Conservation (phyloP, 1,140 invertebrate genomes). For the Orchestia grillus region DNA sequence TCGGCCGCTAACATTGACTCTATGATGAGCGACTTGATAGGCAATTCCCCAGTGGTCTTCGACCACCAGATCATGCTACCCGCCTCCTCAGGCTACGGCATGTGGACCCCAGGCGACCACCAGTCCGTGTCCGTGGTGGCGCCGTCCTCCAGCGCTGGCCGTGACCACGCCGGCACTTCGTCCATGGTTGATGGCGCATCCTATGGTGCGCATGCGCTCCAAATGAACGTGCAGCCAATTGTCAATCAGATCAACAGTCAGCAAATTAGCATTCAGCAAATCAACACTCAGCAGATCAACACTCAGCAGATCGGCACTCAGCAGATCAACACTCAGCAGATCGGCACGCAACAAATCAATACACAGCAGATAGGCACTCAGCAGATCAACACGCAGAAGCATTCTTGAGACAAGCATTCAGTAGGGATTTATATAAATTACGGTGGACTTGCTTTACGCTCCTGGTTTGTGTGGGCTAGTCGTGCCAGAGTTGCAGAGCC, state of each 20-base stretch:
- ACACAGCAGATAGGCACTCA: neutral
- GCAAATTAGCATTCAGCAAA: neutral
- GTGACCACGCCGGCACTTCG: neutral
- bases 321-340: neutral
- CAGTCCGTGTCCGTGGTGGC: neutral
- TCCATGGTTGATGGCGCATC: neutral
- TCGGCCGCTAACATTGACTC: neutral
- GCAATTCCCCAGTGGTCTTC: neutral
- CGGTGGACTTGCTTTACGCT: neutral
- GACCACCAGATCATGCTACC: neutral
- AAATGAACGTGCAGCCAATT: neutral
- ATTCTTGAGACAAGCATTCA: neutral
- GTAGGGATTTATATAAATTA: neutral
- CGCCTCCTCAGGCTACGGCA: neutral
- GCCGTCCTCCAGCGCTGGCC: neutral
- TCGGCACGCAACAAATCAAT: neutral
- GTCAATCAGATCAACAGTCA: neutral
- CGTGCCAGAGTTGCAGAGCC: too few species aligned
- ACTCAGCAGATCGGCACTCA: neutral
- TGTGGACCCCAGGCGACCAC: neutral
- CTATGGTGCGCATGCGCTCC: neutral
- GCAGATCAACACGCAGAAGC: neutral
- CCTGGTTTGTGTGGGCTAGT: neutral
- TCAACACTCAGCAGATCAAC: neutral
- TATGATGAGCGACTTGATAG: constrained; percentile 2